Evolutionary conservation across 2,888 invertebrate genomes (phyloP).

Genomic region (Lordiphosa andalusiaca): DNA sequence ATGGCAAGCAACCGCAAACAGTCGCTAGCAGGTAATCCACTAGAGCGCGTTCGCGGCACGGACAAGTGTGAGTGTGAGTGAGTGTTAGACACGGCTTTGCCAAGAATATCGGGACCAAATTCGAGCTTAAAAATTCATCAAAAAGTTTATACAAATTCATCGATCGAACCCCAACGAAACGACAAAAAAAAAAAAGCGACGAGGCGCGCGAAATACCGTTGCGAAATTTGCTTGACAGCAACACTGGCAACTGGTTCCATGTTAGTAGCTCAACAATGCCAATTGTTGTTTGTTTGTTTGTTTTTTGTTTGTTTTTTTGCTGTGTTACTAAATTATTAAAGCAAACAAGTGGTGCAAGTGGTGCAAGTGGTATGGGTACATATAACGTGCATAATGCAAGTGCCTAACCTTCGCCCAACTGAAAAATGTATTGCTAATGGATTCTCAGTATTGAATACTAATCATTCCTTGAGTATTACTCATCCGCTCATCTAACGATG

Average conservation of each 20-base stretch:
- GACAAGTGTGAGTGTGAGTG: slow-evolving; percentile 53
- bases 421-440: no score
- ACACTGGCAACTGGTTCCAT: slow-evolving; percentile 20
- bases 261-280: slow-evolving; percentile 23
- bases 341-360: slow-evolving; percentile 17
- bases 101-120: slow-evolving; percentile 33
- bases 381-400: no score
- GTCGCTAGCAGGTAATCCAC: slow-evolving; percentile 76
- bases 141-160: slow-evolving; percentile 2
- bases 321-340: slow-evolving; percentile 26
- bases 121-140: slow-evolving; percentile 6
- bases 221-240: slow-evolving; percentile 20
- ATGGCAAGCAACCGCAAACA: slow-evolving; percentile 50
- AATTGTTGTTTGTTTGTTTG: background rate
- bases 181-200: slow-evolving; percentile 1
- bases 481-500: no score
- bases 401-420: no score
- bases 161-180: slow-evolving; percentile 11
- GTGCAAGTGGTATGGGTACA: no score
- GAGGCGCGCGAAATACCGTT: slow-evolving; percentile 25
- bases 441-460: no score
- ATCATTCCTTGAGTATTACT: no score
- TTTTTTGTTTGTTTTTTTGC: slow-evolving; percentile 9
- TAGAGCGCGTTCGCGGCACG: slow-evolving; percentile 71
- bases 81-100: slow-evolving; percentile 22